Conservation (phyloP, 2,797 vertebrate genomes). For the Pangasius mekongensis region DNA sequence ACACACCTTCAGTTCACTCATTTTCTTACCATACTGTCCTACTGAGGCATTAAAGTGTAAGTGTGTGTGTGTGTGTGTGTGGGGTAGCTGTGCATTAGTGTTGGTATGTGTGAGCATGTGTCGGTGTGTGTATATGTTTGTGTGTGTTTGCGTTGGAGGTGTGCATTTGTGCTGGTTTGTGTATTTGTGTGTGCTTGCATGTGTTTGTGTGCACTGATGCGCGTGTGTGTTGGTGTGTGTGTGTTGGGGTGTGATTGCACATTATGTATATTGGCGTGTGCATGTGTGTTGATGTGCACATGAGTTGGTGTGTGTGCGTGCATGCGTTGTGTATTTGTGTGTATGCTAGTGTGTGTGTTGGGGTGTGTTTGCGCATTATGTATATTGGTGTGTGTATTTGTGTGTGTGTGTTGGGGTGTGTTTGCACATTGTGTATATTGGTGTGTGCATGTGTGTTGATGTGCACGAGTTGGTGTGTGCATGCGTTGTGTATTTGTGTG, state of each 20-base stretch:
- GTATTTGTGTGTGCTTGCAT: not conserved
- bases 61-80: not conserved
- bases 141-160: not conserved
- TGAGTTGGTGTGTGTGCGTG: not conserved
- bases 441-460: too few relatives aligned
- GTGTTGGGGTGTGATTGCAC: not conserved
- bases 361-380: not conserved
- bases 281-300: not conserved
- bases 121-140: not conserved
- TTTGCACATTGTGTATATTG: too few relatives aligned
- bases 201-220: conserved; percentile 6
- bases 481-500: not conserved
- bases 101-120: not conserved
- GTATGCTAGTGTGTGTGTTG: not conserved
- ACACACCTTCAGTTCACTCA: not conserved
- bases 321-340: not conserved
- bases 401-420: not conserved
- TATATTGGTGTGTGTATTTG: not conserved
- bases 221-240: not conserved
- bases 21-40: not conserved
- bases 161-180: not conserved
- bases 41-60: not conserved
- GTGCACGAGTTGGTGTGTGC: not conserved
- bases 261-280: not conserved
- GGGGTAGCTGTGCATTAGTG: not conserved